Conservation (phyloP, 2,113 vertebrate genomes). For the human (Homo sapiens) region DNA sequence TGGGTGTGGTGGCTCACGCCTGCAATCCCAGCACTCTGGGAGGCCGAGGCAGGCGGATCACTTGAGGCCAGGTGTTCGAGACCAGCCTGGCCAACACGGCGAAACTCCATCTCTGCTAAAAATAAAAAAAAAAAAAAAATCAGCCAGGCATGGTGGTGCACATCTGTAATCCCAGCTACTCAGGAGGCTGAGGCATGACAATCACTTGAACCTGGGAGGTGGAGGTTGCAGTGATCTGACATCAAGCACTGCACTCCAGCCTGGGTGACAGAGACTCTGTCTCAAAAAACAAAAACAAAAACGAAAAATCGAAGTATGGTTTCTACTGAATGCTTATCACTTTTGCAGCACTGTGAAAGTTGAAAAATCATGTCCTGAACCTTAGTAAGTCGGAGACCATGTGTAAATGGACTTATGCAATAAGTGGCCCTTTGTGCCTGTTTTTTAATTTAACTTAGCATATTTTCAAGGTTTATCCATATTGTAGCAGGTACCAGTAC, state of each 20-base stretch:
- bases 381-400: neutral
- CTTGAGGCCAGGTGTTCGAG: neutral
- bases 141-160: neutral
- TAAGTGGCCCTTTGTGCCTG: neutral
- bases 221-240: too few relatives aligned
- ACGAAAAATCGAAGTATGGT: neutral
- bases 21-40: neutral
- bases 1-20: neutral
- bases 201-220: too few relatives aligned
- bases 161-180: neutral
- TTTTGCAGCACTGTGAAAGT: neutral
- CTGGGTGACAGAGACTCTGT: too few relatives aligned
- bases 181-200: neutral
- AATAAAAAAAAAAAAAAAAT: neutral
- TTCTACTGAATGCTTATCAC: neutral
- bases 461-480: neutral
- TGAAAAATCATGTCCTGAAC: neutral
- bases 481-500: neutral
- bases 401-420: neutral
- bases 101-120: neutral
- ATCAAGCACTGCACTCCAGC: too few relatives aligned
- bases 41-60: neutral
- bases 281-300: neutral
- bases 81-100: neutral
- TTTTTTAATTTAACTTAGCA: neutral